phyloP scores from a whole-genome alignment of 2,888 invertebrate genomes.

The Petrophora chlorosata region DNA sequence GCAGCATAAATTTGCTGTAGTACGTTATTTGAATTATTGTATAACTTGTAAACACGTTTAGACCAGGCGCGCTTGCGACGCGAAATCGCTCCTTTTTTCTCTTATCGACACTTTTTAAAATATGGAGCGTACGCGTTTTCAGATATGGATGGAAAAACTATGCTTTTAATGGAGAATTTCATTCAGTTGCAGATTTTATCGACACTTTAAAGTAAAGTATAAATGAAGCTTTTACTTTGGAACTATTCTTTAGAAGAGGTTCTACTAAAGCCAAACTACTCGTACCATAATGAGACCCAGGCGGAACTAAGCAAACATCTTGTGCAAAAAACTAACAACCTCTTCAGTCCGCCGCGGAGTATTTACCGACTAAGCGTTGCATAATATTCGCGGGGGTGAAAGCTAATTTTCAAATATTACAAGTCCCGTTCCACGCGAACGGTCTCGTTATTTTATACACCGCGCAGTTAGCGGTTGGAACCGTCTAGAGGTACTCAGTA shows the following conservation, averaged over 20 bases:
- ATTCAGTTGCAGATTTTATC: slow-evolving; percentile 12
- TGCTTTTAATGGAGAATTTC: slow-evolving; percentile 23
- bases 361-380: slow-evolving; percentile 31
- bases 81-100: slow-evolving; percentile 60
- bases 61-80: slow-evolving; percentile 60
- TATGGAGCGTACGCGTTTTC: slow-evolving; percentile 49
- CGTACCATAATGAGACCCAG: slow-evolving; percentile 15
- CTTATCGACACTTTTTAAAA: slow-evolving; percentile 56
- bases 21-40: slow-evolving; percentile 79
- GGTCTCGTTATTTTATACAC: slow-evolving; percentile 51
- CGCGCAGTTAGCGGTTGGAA: slow-evolving; percentile 58
- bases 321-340: slow-evolving; percentile 9
- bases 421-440: slow-evolving; percentile 51
- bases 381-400: slow-evolving; percentile 44
- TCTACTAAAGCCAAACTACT: slow-evolving; percentile 4
- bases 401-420: slow-evolving; percentile 56
- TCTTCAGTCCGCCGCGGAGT: slow-evolving; percentile 8
- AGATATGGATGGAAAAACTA: slow-evolving; percentile 30
- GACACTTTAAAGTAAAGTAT: neutral
- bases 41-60: slow-evolving; percentile 81
- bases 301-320: slow-evolving; percentile 18
- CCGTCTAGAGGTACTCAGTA: slow-evolving; percentile 60
- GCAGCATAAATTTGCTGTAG: slow-evolving; percentile 77
- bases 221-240: neutral
- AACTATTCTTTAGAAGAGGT: neutral